phyloP scores from a whole-genome alignment of 2,888 invertebrate species.

The Melanostoma scalare region DNA sequence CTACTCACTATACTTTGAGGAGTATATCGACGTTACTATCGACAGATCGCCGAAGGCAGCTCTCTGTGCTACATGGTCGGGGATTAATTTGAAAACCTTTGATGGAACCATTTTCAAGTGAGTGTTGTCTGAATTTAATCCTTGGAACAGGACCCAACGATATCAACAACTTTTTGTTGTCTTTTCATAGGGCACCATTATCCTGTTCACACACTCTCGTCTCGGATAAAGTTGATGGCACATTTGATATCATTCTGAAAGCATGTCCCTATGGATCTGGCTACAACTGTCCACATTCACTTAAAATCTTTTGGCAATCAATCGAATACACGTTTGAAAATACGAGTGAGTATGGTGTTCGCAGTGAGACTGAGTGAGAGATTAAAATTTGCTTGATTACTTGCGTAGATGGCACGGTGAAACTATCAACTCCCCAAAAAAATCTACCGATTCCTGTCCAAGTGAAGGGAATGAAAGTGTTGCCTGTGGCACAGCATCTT shows the following conservation, averaged over 20 bases:
- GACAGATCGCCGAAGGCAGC: slow-evolving; percentile 84
- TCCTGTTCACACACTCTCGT: slow-evolving; percentile 89
- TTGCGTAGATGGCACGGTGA: slow-evolving; percentile 83
- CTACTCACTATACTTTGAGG: slow-evolving; percentile 78
- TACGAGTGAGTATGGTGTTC: slow-evolving; percentile 80
- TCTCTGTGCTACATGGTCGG: slow-evolving; percentile 91
- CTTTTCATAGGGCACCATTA: slow-evolving; percentile 86
- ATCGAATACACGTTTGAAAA: slow-evolving; percentile 85
- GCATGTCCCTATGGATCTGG: slow-evolving; percentile 84
- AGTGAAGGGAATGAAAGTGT: slow-evolving; percentile 88
- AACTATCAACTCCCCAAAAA: slow-evolving; percentile 83
- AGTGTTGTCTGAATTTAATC: slow-evolving; percentile 46
- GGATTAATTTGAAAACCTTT: slow-evolving; percentile 91
- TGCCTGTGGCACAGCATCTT: slow-evolving; percentile 88
- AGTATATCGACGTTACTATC: slow-evolving; percentile 77
- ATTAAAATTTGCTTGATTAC: slow-evolving; percentile 24
- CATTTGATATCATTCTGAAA: slow-evolving; percentile 87
- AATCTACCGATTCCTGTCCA: slow-evolving; percentile 88
- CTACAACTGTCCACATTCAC: slow-evolving; percentile 82
- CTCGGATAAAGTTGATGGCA: slow-evolving; percentile 87
- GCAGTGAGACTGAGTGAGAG: neutral
- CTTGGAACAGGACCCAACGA: neutral
- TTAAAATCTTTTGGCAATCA: slow-evolving; percentile 85
- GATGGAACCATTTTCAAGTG: slow-evolving; percentile 90
- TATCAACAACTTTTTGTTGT: neutral